phyloP scores from a whole-genome alignment of 1,140 invertebrate genomes.

The Lucilia cuprina region DNA sequence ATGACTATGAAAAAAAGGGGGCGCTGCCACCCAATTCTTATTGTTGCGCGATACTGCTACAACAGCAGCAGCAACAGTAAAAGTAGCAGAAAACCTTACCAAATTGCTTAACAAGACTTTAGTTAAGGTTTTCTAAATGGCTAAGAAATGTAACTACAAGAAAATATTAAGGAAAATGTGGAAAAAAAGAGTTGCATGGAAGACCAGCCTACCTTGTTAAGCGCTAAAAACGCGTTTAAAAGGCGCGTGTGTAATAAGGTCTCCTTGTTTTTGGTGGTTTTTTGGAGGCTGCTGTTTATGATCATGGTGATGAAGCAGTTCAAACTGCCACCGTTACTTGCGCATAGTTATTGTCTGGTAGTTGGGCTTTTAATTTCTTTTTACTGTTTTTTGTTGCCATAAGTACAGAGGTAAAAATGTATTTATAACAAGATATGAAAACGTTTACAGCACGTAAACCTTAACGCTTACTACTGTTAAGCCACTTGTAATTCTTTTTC shows the following conservation, averaged over 20 bases:
- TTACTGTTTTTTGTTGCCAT: background rate
- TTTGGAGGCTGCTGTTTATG: background rate
- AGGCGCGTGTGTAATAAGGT: conserved; percentile 28
- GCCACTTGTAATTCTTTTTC: background rate
- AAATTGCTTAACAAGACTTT: conserved; percentile 28
- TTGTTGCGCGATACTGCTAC: background rate
- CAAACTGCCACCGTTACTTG: conserved; percentile 31
- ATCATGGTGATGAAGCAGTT: background rate
- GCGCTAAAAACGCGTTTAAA: conserved; percentile 35
- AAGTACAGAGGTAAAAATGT: conserved; percentile 10
- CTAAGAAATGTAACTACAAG: background rate
- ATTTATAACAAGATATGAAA: conserved; percentile 30
- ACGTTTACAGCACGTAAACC: conserved; percentile 25
- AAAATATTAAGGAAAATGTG: conserved; percentile 5
- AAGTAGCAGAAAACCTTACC: conserved; percentile 21
- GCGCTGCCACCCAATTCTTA: conserved; percentile 25
- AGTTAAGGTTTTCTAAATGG: background rate
- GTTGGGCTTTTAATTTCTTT: too few relatives aligned
- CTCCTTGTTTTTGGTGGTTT: background rate
- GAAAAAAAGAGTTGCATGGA: background rate
- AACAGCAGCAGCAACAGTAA: background rate
- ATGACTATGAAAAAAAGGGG: background rate
- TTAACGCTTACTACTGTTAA: conserved; percentile 37
- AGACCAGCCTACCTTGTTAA: conserved; percentile 36
- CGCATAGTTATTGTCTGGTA: background rate